Percentiles rank a stretch among this genome's conserved stretches.
phyloP scores from a whole-genome alignment of 2,888 invertebrate species.

The Drosophila greeni region DNA sequence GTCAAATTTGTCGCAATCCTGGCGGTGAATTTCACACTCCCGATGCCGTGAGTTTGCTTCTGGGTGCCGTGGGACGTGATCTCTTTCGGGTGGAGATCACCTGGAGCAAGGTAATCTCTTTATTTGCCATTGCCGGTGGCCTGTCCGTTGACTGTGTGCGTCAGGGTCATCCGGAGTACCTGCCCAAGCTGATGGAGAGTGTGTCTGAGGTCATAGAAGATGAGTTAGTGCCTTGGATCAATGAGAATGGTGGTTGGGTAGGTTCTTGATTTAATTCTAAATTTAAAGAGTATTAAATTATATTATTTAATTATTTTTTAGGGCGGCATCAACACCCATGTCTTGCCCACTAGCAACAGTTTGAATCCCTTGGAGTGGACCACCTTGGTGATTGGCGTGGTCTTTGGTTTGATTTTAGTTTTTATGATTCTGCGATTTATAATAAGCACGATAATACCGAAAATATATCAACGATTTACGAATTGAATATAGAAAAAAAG shows the following conservation, averaged over 20 bases:
- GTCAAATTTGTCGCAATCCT: constrained; percentile 84
- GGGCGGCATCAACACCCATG: constrained; percentile 77
- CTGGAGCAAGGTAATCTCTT: constrained; percentile 89
- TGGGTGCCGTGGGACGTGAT: constrained; percentile 85
- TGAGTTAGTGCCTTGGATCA: constrained; percentile 87
- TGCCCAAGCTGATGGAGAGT: constrained; percentile 86
- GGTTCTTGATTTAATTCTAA: constrained; percentile 34
- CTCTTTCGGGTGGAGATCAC: constrained; percentile 86
- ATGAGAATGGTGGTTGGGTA: constrained; percentile 93
- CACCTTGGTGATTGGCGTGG: constrained; percentile 74
- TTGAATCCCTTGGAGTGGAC: constrained; percentile 77
- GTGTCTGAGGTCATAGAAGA: constrained; percentile 86
- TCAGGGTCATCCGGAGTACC: constrained; percentile 87
- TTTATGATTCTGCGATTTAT: constrained; percentile 75
- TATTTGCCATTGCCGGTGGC: constrained; percentile 90
- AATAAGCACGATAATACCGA: constrained; percentile 68
- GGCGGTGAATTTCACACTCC: constrained; percentile 80
- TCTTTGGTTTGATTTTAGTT: constrained; percentile 75
- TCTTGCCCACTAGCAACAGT: constrained; percentile 73
- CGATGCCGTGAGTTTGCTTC: constrained; percentile 79
- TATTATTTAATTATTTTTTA: constrained; percentile 35
- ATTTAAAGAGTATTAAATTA: not conserved
- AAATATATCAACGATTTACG: constrained; percentile 69
- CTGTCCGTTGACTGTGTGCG: constrained; percentile 89
- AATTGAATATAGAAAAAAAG: constrained; percentile 27